Conservation (phyloP, 2,113 vertebrate genomes). For the Syngnathus typhle region DNA sequence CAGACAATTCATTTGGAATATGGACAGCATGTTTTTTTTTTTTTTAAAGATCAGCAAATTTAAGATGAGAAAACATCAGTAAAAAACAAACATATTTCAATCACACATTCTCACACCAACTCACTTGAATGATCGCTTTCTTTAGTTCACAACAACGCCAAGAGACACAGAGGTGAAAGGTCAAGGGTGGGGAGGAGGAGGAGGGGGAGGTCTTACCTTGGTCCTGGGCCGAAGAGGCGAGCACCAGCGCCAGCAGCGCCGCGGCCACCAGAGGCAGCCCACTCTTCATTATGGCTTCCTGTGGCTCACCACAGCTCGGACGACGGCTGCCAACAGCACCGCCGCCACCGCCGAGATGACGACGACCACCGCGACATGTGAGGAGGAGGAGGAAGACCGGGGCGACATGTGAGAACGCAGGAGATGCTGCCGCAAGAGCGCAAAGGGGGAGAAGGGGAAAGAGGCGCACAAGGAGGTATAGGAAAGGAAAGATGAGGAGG, state of each 20-base stretch:
- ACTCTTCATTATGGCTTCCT: conserved; percentile 78
- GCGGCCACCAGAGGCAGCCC: conserved; percentile 71
- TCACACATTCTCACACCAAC: conserved; percentile 10
- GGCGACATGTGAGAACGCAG: not conserved
- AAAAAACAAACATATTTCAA: conserved; percentile 1
- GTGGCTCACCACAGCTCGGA: conserved; percentile 81
- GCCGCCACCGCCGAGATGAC: not conserved
- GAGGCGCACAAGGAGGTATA: not conserved
- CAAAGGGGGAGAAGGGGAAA: not conserved
- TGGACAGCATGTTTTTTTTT: not conserved
- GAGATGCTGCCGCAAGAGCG: not conserved
- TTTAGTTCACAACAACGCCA: not conserved
- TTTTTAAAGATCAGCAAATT: not conserved
- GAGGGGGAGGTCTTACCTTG: conserved; percentile 80
- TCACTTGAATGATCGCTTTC: conserved; percentile 16
- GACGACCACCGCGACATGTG: not conserved
- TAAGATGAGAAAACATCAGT: not conserved
- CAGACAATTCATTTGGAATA: not conserved
- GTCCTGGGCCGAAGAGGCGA: conserved; percentile 79
- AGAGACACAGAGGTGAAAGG: conserved; percentile 12
- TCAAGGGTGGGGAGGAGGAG: conserved; percentile 3
- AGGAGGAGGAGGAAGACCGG: not conserved
- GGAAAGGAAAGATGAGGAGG: not conserved
- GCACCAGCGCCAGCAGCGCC: conserved; percentile 75
- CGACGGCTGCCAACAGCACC: conserved; percentile 68